Evolutionary conservation across 1,140 invertebrate species (phyloP).

Genomic region (Tribolium castaneum): DNA sequence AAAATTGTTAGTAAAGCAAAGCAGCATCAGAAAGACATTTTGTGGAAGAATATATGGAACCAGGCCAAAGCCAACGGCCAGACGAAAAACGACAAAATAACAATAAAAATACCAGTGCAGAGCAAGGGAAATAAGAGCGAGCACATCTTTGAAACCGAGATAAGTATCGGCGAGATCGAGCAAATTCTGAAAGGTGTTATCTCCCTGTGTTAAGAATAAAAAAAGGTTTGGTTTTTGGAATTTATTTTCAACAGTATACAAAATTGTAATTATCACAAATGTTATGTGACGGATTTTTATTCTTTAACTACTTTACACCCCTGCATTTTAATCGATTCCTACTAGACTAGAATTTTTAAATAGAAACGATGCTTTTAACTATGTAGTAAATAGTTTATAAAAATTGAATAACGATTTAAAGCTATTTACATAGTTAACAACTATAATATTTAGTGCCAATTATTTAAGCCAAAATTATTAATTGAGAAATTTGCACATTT

Average conservation of each 20-base stretch:
- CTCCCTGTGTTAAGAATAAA: not conserved
- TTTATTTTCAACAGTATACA: conserved; percentile 42
- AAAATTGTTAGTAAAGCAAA: conserved; percentile 52
- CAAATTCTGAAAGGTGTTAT: conserved; percentile 1
- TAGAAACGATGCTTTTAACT: conserved; percentile 35
- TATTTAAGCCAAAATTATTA: conserved; percentile 36
- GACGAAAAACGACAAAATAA: conserved; percentile 51
- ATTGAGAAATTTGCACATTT: conserved; percentile 33
- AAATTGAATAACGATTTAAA: conserved; percentile 42
- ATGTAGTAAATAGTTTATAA: conserved; percentile 34
- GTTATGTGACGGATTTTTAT: conserved; percentile 43
- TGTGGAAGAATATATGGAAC: conserved; percentile 56
- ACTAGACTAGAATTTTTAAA: conserved; percentile 37
- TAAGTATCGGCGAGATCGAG: not conserved
- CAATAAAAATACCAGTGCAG: conserved; percentile 50
- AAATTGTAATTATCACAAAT: conserved; percentile 43
- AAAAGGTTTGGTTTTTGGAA: not conserved
- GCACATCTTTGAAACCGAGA: not conserved
- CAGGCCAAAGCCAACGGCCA: conserved; percentile 53
- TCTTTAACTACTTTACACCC: conserved; percentile 26
- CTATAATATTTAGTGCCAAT: conserved; percentile 36
- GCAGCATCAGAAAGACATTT: conserved; percentile 46
- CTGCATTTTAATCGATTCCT: conserved; percentile 21
- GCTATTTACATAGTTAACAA: conserved; percentile 35
- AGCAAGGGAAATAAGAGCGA: not conserved